Evolutionary conservation across 2,888 invertebrate genomes (phyloP).

Genomic region (Athetis lepigone): DNA sequence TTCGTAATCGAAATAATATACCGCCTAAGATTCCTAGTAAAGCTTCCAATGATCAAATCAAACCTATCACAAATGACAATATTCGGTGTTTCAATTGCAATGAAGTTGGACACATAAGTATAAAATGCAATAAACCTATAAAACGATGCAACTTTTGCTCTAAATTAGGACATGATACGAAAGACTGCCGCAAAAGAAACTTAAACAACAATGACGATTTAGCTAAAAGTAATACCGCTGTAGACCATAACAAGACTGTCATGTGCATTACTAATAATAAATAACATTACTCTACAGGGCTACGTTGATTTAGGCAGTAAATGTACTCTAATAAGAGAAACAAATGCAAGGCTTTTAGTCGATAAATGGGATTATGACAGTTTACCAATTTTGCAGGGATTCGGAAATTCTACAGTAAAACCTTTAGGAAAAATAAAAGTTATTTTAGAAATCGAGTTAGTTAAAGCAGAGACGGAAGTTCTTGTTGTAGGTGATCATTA

Average conservation of each 20-base stretch:
- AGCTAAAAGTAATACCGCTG: neutral
- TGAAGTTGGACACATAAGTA: neutral
- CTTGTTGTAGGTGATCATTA: no score
- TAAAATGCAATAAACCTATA: neutral
- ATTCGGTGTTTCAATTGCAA: slow-evolving; percentile 3
- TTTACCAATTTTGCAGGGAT: no score
- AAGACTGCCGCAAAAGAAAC: slow-evolving; percentile 3
- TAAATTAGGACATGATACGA: slow-evolving; percentile 12
- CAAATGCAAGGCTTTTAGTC: no score
- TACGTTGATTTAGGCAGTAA: no score
- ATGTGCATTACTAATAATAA: slow-evolving; percentile 14
- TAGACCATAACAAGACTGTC: slow-evolving; percentile 10
- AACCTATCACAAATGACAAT: neutral
- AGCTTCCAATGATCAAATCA: neutral
- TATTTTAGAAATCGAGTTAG: no score
- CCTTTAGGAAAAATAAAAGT: no score
- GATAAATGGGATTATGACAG: no score
- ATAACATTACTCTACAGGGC: no score
- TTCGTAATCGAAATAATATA: neutral
- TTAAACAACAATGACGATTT: neutral
- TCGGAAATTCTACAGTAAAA: no score
- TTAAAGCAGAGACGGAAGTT: no score
- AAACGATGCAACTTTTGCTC: neutral
- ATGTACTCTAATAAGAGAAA: no score
- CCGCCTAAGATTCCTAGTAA: neutral